phyloP scores from a whole-genome alignment of 2,113 vertebrate genomes.

The Lethenteron reissneri region DNA sequence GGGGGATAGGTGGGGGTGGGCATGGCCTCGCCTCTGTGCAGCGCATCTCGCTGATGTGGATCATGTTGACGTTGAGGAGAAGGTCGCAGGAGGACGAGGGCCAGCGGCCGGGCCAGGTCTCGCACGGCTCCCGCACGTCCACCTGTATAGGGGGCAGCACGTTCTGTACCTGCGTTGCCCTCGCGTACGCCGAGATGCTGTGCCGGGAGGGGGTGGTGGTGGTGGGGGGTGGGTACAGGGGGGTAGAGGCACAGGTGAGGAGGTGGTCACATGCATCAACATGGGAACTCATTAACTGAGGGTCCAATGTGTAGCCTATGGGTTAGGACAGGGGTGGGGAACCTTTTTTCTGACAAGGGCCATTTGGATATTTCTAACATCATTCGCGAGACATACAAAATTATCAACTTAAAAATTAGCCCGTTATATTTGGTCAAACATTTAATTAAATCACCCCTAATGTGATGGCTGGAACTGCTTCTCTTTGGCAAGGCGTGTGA shows the following conservation, averaged over 20 bases:
- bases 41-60: slow-evolving; percentile 43
- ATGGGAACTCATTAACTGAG: too few relatives aligned
- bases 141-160: slow-evolving; percentile 47
- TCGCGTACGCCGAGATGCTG: slow-evolving; percentile 35
- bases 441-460: too few relatives aligned
- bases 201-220: neutral
- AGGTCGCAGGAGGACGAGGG: slow-evolving; percentile 42
- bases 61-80: slow-evolving; percentile 73
- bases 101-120: slow-evolving; percentile 40
- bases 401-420: too few relatives aligned
- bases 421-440: too few relatives aligned
- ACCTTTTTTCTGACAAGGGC: too few relatives aligned
- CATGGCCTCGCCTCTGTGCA: slow-evolving; percentile 42
- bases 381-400: too few relatives aligned
- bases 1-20: too few relatives aligned
- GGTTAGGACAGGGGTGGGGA: too few relatives aligned
- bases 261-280: neutral
- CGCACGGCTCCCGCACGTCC: slow-evolving; percentile 42
- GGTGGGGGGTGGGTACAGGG: neutral
- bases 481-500: too few relatives aligned
- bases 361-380: too few relatives aligned
- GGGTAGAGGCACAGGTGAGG: neutral
- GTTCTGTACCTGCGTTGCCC: slow-evolving; percentile 27
- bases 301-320: too few relatives aligned
- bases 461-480: too few relatives aligned